Percentiles rank a stretch among this genome's conserved stretches.
Conservation (phyloP, 2,113 vertebrate genomes). For the Festucalex cinctus region DNA sequence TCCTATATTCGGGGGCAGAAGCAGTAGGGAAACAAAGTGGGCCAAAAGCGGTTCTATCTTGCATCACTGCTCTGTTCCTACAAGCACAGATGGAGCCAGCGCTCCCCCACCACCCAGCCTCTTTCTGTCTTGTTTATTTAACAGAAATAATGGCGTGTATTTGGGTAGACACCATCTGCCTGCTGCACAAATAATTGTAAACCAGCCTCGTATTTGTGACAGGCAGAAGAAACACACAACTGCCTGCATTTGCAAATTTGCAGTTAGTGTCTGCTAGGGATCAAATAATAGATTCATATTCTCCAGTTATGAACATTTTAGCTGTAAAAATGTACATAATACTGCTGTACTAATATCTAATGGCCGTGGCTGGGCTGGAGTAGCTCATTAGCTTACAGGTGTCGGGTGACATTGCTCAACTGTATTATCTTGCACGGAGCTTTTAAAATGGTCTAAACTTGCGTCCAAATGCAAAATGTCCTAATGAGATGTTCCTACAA, state of each 20-base stretch:
- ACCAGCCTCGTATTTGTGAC: conserved; percentile 1
- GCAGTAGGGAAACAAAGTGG: conserved; percentile 32
- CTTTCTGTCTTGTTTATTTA: conserved; percentile 49
- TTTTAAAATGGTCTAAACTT: conserved; percentile 10
- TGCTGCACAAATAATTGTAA: conserved; percentile 35
- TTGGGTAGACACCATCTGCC: conserved; percentile 52
- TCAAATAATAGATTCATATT: background rate
- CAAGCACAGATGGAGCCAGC: conserved; percentile 31
- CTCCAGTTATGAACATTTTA: background rate
- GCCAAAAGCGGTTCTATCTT: conserved; percentile 24
- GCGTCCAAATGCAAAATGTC: background rate
- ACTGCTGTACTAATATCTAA: conserved; percentile 27
- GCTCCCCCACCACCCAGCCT: conserved; percentile 8
- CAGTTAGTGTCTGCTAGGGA: background rate
- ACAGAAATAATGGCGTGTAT: conserved; percentile 54
- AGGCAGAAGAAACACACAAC: background rate
- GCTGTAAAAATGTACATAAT: background rate
- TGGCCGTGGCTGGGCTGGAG: conserved; percentile 30
- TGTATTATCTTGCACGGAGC: conserved; percentile 11
- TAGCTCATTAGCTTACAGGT: conserved; percentile 45
- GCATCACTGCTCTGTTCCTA: conserved; percentile 34
- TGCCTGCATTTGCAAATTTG: background rate
- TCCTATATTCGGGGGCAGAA: background rate
- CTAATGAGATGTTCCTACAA: conserved; percentile 1
- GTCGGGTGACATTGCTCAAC: conserved; percentile 39